Conservation (phyloP, 2,797 vertebrate genomes). For the Coracias cyanogaster region DNA sequence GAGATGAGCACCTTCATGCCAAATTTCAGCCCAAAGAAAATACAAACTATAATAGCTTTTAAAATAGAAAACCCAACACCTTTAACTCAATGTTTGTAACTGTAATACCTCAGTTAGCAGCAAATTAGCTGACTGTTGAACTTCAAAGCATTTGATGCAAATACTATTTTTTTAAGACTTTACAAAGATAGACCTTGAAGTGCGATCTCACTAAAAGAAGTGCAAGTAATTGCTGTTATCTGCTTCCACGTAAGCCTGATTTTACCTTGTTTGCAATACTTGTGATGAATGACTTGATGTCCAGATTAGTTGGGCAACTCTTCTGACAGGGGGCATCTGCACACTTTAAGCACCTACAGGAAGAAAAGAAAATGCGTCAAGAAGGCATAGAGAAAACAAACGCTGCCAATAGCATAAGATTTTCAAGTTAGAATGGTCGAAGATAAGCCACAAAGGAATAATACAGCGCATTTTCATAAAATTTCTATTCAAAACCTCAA, state of each 20-base stretch:
- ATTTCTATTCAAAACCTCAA: background rate
- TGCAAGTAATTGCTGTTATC: background rate
- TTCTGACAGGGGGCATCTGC: constrained; percentile 97
- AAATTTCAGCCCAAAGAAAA: background rate
- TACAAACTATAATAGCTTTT: background rate
- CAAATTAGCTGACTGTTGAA: background rate
- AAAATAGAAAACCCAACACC: background rate
- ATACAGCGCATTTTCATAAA: background rate
- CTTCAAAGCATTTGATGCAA: constrained; percentile 27
- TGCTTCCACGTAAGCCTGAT: background rate
- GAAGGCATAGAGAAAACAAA: background rate
- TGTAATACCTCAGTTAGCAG: background rate
- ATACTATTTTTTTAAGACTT: background rate
- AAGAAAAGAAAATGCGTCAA: constrained; percentile 52
- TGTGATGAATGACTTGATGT: constrained; percentile 95
- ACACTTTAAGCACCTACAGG: constrained; percentile 92
- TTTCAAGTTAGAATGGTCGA: background rate
- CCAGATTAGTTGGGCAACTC: constrained; percentile 95
- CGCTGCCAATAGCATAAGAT: background rate
- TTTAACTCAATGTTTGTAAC: background rate
- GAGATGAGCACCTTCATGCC: background rate
- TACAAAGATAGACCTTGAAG: constrained; percentile 4
- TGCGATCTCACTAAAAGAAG: background rate
- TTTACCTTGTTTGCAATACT: constrained; percentile 94
- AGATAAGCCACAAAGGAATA: constrained; percentile 9